Evolutionary conservation across 1,140 invertebrate species (phyloP).

Genomic region (Babylonia areolata): DNA sequence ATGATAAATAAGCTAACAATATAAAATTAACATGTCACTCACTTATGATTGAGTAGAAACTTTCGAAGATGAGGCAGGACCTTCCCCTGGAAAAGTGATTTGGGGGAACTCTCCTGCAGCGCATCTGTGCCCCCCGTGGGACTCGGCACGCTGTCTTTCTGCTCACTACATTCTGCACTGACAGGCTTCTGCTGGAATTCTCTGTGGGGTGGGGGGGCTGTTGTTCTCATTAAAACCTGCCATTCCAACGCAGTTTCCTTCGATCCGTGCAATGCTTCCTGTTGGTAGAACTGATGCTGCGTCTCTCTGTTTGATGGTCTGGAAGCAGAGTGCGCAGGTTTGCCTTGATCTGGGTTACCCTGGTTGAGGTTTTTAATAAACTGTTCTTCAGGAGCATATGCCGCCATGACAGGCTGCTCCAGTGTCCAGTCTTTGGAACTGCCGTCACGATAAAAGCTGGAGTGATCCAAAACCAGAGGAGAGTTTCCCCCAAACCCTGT

Average conservation of each 20-base stretch:
- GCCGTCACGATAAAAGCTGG: not conserved
- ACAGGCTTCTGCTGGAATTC: not conserved
- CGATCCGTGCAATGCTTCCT: too few species aligned
- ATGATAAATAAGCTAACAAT: too few species aligned
- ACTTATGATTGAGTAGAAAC: slow-evolving; percentile 25
- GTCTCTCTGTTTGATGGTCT: not conserved
- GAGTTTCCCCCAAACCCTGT: not conserved
- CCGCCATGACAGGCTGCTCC: not conserved
- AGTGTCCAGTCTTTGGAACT: not conserved
- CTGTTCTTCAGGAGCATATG: not conserved
- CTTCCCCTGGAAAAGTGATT: not conserved
- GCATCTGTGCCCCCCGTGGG: not conserved
- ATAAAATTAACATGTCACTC: too few species aligned
- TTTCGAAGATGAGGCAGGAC: not conserved
- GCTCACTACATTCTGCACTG: not conserved
- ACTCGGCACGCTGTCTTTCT: not conserved
- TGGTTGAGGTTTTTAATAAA: too few species aligned
- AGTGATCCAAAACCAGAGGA: not conserved
- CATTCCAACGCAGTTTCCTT: too few species aligned
- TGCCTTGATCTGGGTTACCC: not conserved
- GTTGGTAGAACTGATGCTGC: too few species aligned
- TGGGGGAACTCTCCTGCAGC: not conserved
- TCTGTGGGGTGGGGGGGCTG: not conserved
- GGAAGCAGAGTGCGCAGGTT: not conserved
- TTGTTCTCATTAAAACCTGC: not conserved